These are phyloP conservation scores for Glossosoma conforme DNA, from an alignment of 1,140 invertebrate species.

Conservation along the genomic window DNA sequence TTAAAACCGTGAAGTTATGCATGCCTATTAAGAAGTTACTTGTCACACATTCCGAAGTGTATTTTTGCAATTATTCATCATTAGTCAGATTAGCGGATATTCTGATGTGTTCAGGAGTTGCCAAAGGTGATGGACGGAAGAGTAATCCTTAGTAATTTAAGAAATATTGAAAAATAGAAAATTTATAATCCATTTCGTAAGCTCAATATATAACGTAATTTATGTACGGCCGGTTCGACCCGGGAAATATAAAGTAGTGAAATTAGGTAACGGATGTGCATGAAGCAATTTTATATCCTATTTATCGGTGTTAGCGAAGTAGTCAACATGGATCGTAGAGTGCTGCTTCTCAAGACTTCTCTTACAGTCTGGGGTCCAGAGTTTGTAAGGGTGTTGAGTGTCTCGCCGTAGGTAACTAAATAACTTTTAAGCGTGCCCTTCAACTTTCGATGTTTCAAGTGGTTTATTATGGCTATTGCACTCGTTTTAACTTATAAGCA, in stretches of 20 bases:
- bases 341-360: conserved; percentile 19
- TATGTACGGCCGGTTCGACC: conserved; percentile 20
- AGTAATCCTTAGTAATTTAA: conserved; percentile 8
- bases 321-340: conserved; percentile 25
- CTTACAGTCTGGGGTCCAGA: conserved; percentile 16
- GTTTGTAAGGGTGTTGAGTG: conserved; percentile 24
- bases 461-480: background rate
- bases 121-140: conserved; percentile 30
- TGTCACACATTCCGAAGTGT: no score
- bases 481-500: background rate
- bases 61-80: no score
- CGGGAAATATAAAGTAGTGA: conserved; percentile 25
- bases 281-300: conserved; percentile 32
- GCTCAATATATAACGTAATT: conserved; percentile 29
- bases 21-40: no score
- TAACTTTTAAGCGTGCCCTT: background rate
- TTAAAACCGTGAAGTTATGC: no score
- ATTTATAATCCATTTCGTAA: conserved; percentile 25
- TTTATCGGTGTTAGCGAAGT: conserved; percentile 31
- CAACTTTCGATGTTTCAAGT: background rate
- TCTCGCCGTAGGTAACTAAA: conserved; percentile 1
- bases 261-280: conserved; percentile 27
- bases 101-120: conserved; percentile 30
- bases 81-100: no score
- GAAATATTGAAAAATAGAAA: conserved; percentile 9